These are phyloP conservation scores for Triplophysa tibetana DNA, from an alignment of 2,113 vertebrate species.

Conservation along the genomic window DNA sequence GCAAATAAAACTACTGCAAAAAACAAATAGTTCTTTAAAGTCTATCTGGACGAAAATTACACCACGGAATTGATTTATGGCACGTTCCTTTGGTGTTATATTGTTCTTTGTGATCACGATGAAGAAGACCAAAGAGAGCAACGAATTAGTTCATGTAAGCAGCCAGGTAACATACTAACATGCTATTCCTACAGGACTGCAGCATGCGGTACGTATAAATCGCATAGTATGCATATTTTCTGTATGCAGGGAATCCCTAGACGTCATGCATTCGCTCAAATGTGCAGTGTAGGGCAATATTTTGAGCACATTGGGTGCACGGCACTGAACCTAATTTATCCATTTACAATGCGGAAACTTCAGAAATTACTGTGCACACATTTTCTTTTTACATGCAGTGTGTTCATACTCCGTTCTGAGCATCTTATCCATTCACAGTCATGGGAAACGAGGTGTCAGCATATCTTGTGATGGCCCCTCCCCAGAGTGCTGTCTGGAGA, in stretches of 20 bases:
- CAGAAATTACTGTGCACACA: neutral
- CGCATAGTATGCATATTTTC: neutral
- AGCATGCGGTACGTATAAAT: neutral
- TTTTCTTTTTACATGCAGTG: neutral
- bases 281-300: too few relatives aligned
- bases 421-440: conserved; percentile 8
- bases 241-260: neutral
- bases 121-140: conserved; percentile 10
- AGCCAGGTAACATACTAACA: neutral
- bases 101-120: neutral
- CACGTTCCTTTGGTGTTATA: neutral
- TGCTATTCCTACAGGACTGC: conserved; percentile 14
- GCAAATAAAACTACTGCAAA: neutral
- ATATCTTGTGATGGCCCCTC: conserved; percentile 13
- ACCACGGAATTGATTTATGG: neutral
- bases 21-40: neutral
- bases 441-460: conserved; percentile 29
- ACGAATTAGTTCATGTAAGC: conserved; percentile 19
- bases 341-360: too few relatives aligned
- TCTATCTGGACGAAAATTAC: neutral
- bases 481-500: conserved; percentile 34
- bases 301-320: too few relatives aligned
- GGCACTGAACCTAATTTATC: too few relatives aligned
- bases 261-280: neutral
- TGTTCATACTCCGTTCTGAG: neutral